Percentiles rank a stretch among this genome's conserved stretches.
Conservation (phyloP, 2,797 vertebrate species). For the Echiichthys vipera region DNA sequence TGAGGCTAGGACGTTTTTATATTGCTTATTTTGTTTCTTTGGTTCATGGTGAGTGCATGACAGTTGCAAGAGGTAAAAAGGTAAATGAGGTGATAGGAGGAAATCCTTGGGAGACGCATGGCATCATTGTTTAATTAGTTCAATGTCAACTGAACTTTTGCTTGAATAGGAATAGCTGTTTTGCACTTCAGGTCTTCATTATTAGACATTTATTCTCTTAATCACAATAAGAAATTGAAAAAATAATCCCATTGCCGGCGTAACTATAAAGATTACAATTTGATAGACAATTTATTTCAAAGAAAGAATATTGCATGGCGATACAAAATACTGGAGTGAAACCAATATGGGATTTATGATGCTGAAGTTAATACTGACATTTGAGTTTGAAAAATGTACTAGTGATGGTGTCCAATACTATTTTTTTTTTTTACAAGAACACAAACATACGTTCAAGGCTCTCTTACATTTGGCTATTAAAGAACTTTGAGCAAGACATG, state of each 20-base stretch:
- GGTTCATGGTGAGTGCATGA: slow-evolving; percentile 17
- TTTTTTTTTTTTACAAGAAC: not conserved
- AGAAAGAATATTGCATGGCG: too few relatives aligned
- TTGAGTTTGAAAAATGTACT: too few relatives aligned
- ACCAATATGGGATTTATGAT: not conserved
- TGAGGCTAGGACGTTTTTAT: not conserved
- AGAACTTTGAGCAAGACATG: too few relatives aligned
- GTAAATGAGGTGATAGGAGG: not conserved
- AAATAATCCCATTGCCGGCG: not conserved
- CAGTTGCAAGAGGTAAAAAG: slow-evolving; percentile 11
- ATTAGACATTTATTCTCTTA: not conserved
- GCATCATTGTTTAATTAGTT: slow-evolving; percentile 2
- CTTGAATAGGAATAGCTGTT: slow-evolving; percentile 1
- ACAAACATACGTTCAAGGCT: not conserved
- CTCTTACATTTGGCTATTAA: too few relatives aligned
- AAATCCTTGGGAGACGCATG: slow-evolving; percentile 18
- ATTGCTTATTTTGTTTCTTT: slow-evolving; percentile 11
- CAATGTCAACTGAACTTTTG: not conserved
- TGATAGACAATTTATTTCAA: too few relatives aligned
- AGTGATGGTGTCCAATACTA: too few relatives aligned
- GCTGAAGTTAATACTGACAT: too few relatives aligned
- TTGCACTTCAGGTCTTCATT: not conserved
- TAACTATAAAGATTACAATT: not conserved
- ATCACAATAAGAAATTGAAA: not conserved
- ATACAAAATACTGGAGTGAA: not conserved